A percentile compares a stretch with the other conserved stretches of the same genome.
Evolutionary conservation across 2,797 vertebrate genomes (phyloP).

Genomic region (Gambusia yucatana): DNA sequence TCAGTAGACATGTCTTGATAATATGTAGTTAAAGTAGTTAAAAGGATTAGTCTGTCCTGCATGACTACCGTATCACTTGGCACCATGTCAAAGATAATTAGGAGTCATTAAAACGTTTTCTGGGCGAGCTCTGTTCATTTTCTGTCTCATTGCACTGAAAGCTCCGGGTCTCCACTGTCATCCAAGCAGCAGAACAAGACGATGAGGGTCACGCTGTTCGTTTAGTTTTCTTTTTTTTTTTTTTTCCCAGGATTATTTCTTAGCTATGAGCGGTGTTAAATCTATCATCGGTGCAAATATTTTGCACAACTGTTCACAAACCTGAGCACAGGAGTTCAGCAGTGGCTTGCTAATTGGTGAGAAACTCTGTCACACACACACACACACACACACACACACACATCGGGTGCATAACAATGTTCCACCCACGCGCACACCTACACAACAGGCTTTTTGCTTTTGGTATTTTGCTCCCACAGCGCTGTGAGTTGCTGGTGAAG

Average conservation of each 20-base stretch:
- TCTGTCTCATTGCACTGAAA: conserved; percentile 50
- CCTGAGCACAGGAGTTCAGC: conserved; percentile 17
- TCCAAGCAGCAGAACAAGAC: conserved; percentile 20
- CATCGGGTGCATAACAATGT: conserved; percentile 24
- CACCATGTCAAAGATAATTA: conserved; percentile 44
- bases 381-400: conserved; percentile 21
- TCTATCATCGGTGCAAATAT: conserved; percentile 28
- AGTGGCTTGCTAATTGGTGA: conserved; percentile 36
- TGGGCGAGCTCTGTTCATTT: conserved; percentile 52
- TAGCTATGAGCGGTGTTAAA: conserved; percentile 10
- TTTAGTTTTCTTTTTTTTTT: background rate
- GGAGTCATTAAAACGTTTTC: conserved; percentile 52
- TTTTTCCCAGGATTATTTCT: conserved; percentile 1
- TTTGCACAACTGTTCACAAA: conserved; percentile 13
- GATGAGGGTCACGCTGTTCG: conserved; percentile 27
- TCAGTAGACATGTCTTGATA: conserved; percentile 6
- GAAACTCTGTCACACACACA: conserved; percentile 15
- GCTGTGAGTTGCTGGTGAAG: background rate
- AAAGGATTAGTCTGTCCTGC: conserved; percentile 31
- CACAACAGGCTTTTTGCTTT: conserved; percentile 25
- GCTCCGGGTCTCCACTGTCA: conserved; percentile 26
- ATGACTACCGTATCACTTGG: conserved; percentile 11
- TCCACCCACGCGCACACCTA: conserved; percentile 25
- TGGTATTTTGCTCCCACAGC: conserved; percentile 1
- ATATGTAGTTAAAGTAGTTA: conserved; percentile 16